Evolutionary conservation across 2,797 vertebrate genomes (phyloP).

Genomic region (Clarias laeviceps): DNA sequence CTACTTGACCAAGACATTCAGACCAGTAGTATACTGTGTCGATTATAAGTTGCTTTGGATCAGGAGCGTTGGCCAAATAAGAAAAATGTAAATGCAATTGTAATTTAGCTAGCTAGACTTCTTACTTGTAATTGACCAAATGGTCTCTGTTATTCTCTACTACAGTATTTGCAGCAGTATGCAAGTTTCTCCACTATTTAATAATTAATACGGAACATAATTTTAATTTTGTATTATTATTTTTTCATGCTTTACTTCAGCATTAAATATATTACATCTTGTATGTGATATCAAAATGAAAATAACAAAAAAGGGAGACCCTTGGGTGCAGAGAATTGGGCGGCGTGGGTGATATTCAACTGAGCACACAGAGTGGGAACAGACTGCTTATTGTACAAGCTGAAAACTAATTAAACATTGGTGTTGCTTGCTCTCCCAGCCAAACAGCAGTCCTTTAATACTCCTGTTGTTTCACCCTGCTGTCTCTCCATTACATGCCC

Average conservation of each 20-base stretch:
- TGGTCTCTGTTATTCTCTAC: neutral
- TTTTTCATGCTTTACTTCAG: no score
- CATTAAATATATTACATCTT: neutral
- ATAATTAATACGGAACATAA: no score
- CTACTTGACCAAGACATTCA: neutral
- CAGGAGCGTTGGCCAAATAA: neutral
- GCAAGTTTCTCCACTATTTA: neutral
- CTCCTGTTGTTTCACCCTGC: neutral
- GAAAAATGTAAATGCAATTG: neutral
- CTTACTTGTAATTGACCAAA: neutral
- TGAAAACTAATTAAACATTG: conserved; percentile 72
- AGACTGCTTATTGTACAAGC: conserved; percentile 67
- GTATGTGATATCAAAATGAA: neutral
- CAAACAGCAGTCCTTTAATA: conserved; percentile 62
- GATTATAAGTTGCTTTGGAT: neutral
- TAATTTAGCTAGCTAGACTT: neutral
- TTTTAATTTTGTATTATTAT: neutral
- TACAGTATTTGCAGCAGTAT: neutral
- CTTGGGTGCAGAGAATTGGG: conserved; percentile 3
- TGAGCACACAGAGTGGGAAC: conserved; percentile 61
- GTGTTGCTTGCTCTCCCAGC: conserved; percentile 66
- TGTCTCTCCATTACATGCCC: neutral
- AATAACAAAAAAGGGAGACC: neutral
- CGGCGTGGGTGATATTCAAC: conserved; percentile 41
- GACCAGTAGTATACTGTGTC: neutral